A percentile compares a stretch with the other conserved stretches of the same genome.
Conservation (phyloP, 2,888 invertebrate species). For the Bhutanitis thaidina region DNA sequence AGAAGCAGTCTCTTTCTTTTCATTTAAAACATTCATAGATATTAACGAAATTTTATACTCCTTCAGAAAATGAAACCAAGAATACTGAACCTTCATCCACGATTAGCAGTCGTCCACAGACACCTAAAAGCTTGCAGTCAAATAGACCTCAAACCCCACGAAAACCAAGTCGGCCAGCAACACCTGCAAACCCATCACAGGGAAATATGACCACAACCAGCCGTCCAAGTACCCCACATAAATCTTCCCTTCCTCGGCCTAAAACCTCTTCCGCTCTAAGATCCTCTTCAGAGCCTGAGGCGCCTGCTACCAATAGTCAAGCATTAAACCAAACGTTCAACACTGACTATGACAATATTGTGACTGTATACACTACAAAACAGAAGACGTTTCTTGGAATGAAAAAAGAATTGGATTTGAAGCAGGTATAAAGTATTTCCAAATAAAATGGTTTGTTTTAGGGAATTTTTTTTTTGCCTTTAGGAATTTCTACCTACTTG, state of each 20-base stretch:
- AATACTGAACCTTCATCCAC: conserved; percentile 31
- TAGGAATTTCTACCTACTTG: too few species aligned
- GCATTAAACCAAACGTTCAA: neutral
- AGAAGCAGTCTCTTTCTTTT: too few species aligned
- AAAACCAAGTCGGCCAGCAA: conserved; percentile 42
- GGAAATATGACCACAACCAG: conserved; percentile 37
- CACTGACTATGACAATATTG: neutral
- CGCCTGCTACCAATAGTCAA: conserved; percentile 15
- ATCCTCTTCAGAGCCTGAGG: conserved; percentile 12
- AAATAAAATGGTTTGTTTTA: too few species aligned
- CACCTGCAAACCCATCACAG: conserved; percentile 37
- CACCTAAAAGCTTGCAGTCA: conserved; percentile 44
- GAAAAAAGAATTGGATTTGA: conserved; percentile 70
- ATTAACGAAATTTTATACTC: neutral
- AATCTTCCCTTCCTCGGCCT: conserved; percentile 29
- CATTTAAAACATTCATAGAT: too few species aligned
- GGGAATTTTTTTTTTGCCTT: too few species aligned
- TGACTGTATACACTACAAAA: conserved; percentile 37
- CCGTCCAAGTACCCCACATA: conserved; percentile 51
- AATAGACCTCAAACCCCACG: conserved; percentile 55
- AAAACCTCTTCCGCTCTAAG: conserved; percentile 31
- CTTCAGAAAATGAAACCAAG: conserved; percentile 26
- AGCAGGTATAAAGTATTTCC: conserved; percentile 50
- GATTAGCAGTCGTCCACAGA: conserved; percentile 46
- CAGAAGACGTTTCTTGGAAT: conserved; percentile 52